Evolutionary conservation across 2,888 invertebrate genomes (phyloP), one percentile per base, ranked within the genome.

Genomic region (Dione juno): DNA sequence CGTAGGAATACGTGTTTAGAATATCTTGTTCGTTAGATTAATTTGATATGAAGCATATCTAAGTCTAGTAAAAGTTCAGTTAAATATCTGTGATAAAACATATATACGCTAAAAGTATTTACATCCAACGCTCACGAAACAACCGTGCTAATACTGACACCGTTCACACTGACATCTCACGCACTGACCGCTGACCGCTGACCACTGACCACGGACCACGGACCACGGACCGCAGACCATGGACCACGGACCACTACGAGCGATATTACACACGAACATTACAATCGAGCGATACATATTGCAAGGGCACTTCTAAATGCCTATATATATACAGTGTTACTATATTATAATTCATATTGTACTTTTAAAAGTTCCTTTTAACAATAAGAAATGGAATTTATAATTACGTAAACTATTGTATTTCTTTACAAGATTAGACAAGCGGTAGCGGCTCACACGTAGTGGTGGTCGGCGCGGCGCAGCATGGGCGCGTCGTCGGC

Each of bases 41-140:
- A 69, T 72, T 52, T 74, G 74, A 76, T 74, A 75, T 76, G 75
- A 77, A 76, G 74, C 76, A 66, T 66, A 74, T 41, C 69, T 63
- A 66, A 58, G 43, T 57, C 43, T 43, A 66, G 37, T 16, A 59
- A 65, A 21, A 70, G 45, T 70, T 59, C 61, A 67, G 48, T 69
- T 74, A 68, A 52, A 70, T 61, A 70, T 74, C 67, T 70, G 37
- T 37, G 53, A 70, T 70, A 63, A 70, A 57, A 70, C 57, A 57
- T 53, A 54, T 19, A 65, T 61, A 58, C 14, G 61, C 66, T 48
- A 69, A 69, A 69, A 67, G 54, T 72, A 74, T 72, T 63, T 68
- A 70, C 72, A 68, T 63, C 52, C n/a, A 69, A 48, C 61, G 43
- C 52, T 72, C 40, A 50, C 63, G 40, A 21, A 41, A 43, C 40